Evolutionary conservation across 2,888 invertebrate genomes (phyloP), one percentile per base, ranked within the genome.

Genomic region (Mythimna ferrago): DNA sequence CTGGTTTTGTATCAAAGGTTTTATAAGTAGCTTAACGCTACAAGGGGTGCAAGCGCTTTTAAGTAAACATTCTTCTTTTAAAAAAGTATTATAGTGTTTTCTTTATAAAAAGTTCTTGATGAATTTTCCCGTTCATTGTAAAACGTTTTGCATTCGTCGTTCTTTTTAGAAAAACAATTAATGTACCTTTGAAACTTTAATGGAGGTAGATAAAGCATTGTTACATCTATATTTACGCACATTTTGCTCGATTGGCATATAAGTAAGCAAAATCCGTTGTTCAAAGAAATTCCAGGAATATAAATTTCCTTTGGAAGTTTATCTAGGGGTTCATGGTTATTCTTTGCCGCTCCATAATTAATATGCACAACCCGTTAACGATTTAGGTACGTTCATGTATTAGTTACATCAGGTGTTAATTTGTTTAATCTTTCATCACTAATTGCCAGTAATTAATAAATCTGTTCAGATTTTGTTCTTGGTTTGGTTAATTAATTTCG

Each of bases 201-300:
- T 58, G 26, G 26, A 35, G 48, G 9, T 10, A 68, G 10, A 51
- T 11, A 60, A 53, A 44, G 76, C 21, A 54, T 41, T 57, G 41
- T 60, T 76, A 53, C 60, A 65, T 71, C 41, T 57, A 32, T 65
- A 66, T 74, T 58, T 57, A 82, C 48, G 51, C 53, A 56, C 5
- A 58, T 70, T 58, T 80, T 54, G 48, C 64, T 68, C 66, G 80
- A 78, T 80, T 83, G 80, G 71, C 87, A 63, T 76, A 26, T 35
- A 61, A 71, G 73, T 86, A 87, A 87, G 81, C 84, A 63, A 70
- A 71, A 58, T 57, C 14, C 54, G 56, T 65, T 75, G 75, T 75
- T 85, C 76, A 86, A 85, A 86, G 85, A 76, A 78, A 68, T 76
- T 77, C 67, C 26, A 9, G 64, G n/a, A 67, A 69, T 74, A 67